These are phyloP conservation scores for Pseudocheirus occidentalis DNA, from an alignment of 2,797 vertebrate genomes.

Conservation along the genomic window DNA sequence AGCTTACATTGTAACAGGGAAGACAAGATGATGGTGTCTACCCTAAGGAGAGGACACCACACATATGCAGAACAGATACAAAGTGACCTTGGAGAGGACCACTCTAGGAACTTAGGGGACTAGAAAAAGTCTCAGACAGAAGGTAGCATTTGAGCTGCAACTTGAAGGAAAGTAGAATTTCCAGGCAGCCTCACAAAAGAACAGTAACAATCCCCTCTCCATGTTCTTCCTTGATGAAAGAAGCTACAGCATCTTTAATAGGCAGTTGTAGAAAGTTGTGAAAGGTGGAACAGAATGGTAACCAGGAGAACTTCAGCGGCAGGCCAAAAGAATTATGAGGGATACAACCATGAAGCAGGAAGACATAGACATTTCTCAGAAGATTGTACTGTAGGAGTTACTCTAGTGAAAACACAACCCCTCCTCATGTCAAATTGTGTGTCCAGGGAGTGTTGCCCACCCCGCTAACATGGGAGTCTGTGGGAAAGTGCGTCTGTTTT, in stretches of 20 bases:
- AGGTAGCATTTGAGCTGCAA: not conserved
- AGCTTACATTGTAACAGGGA: not conserved
- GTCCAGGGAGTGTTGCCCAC: not conserved
- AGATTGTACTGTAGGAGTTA: not conserved
- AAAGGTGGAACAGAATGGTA: not conserved
- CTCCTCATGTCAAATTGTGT: not conserved
- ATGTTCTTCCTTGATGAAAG: not conserved
- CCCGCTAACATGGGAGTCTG: not conserved
- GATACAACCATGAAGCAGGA: not conserved
- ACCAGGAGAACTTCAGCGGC: not conserved
- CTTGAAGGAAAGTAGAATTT: not conserved
- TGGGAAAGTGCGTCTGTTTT: not conserved
- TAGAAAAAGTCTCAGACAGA: not conserved
- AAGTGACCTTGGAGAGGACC: not conserved
- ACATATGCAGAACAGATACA: not conserved
- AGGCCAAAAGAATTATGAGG: not conserved
- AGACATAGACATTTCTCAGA: not conserved
- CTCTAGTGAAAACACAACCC: not conserved
- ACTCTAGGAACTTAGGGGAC: not conserved
- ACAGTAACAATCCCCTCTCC: not conserved
- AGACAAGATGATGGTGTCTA: not conserved
- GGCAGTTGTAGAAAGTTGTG: not conserved
- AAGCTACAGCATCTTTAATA: not conserved
- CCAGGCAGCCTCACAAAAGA: not conserved
- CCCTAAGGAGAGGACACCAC: not conserved